phyloP scores from a whole-genome alignment of 2,888 invertebrate genomes.

The Lasioglossum lativentre region DNA sequence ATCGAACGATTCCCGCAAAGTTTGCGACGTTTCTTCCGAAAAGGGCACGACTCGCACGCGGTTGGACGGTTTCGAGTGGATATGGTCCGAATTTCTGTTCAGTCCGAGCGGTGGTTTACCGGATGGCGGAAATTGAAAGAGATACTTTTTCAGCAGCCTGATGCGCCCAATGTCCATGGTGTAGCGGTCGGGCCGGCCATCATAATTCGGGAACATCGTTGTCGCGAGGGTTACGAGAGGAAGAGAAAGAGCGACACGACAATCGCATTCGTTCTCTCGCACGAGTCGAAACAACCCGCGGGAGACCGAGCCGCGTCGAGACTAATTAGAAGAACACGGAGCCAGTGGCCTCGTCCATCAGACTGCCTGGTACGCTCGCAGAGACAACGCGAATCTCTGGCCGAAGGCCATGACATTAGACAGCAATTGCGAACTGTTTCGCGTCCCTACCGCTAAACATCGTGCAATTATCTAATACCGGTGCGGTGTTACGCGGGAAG shows the following conservation, averaged over 20 bases:
- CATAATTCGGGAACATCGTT: constrained; percentile 76
- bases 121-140: background rate
- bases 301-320: constrained; percentile 61
- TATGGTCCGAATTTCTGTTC: background rate
- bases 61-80: background rate
- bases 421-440: constrained; percentile 42
- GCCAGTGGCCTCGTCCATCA: constrained; percentile 68
- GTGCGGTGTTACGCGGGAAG: no score
- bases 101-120: background rate
- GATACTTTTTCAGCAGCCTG: constrained; percentile 67
- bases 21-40: background rate
- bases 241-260: background rate
- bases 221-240: background rate
- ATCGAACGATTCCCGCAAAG: background rate
- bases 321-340: constrained; percentile 73
- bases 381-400: constrained; percentile 72
- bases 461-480: constrained; percentile 40
- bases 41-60: background rate
- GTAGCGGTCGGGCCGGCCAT: constrained; percentile 74
- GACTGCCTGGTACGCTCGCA: constrained; percentile 42
- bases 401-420: constrained; percentile 80
- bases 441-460: constrained; percentile 44
- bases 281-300: constrained; percentile 28
- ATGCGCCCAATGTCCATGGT: constrained; percentile 71
- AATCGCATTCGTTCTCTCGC: constrained; percentile 22